phyloP scores from a whole-genome alignment of 2,888 invertebrate genomes.

The Emesis russula region DNA sequence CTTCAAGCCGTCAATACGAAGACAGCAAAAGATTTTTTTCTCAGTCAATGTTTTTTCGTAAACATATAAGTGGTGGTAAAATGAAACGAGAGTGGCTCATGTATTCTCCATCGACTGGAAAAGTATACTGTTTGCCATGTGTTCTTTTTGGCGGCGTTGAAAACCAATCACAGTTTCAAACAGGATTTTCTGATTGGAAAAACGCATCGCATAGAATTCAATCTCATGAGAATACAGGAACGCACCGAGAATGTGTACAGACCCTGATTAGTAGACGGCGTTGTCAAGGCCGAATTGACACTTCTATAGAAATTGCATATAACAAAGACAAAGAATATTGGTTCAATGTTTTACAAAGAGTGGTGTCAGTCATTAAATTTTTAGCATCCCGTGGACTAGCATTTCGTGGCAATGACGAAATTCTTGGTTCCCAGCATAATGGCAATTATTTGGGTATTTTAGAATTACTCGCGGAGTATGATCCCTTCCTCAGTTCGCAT shows the following conservation, averaged over 20 bases:
- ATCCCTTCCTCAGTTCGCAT: constrained; percentile 51
- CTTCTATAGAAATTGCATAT: constrained; percentile 44
- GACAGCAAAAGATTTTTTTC: constrained; percentile 54
- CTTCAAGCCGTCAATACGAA: constrained; percentile 48
- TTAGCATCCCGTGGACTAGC: constrained; percentile 48
- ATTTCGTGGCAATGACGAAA: constrained; percentile 54
- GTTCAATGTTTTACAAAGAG: constrained; percentile 57
- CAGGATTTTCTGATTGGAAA: constrained; percentile 61
- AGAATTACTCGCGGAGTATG: constrained; percentile 53
- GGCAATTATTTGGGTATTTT: constrained; percentile 56
- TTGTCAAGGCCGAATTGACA: constrained; percentile 48
- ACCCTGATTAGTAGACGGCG: constrained; percentile 51
- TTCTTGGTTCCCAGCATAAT: constrained; percentile 47
- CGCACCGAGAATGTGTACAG: constrained; percentile 54
- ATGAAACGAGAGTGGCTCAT: constrained; percentile 55
- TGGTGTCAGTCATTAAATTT: constrained; percentile 49
- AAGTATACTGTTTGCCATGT: constrained; percentile 56
- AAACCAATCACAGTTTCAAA: constrained; percentile 50
- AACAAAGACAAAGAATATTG: constrained; percentile 57
- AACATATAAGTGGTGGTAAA: constrained; percentile 55
- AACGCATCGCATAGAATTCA: constrained; percentile 55
- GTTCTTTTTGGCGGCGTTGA: constrained; percentile 50
- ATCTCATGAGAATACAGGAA: constrained; percentile 53
- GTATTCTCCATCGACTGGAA: constrained; percentile 50
- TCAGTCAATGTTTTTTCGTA: constrained; percentile 50